A percentile compares a stretch with the other conserved stretches of the same genome.
Conservation (phyloP, 1,140 invertebrate species). For the Hylaeus volcanicus region DNA sequence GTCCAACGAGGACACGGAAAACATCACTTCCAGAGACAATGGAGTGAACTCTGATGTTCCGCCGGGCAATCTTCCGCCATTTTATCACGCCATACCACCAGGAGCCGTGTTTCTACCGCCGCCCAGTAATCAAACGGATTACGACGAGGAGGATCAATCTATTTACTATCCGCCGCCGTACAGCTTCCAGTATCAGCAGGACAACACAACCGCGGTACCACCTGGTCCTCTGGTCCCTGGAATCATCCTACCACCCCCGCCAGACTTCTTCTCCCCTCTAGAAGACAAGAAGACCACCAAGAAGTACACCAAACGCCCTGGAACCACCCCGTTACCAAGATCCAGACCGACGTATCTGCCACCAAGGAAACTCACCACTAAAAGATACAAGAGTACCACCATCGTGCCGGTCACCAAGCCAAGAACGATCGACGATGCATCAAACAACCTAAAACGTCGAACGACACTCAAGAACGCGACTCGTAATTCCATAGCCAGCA, state of each 20-base stretch:
- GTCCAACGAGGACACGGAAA: slow-evolving; percentile 72
- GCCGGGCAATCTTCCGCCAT: slow-evolving; percentile 77
- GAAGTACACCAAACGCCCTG: slow-evolving; percentile 72
- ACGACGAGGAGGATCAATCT: slow-evolving; percentile 93
- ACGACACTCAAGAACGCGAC: slow-evolving; percentile 66
- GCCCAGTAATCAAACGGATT: slow-evolving; percentile 86
- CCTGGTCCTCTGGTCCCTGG: slow-evolving; percentile 93
- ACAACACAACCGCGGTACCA: slow-evolving; percentile 88
- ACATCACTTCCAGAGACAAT: slow-evolving; percentile 45
- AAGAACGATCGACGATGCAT: slow-evolving; percentile 51
- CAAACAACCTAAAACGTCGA: slow-evolving; percentile 66
- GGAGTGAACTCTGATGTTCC: slow-evolving; percentile 46
- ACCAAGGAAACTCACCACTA: slow-evolving; percentile 74
- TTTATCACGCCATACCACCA: slow-evolving; percentile 84
- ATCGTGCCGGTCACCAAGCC: slow-evolving; percentile 53
- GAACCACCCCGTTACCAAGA: slow-evolving; percentile 74
- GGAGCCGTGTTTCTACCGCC: slow-evolving; percentile 86
- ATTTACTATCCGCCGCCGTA: slow-evolving; percentile 94
- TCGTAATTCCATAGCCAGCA: slow-evolving; percentile 70
- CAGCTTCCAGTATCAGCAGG: slow-evolving; percentile 90
- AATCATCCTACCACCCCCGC: slow-evolving; percentile 92
- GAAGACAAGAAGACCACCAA: slow-evolving; percentile 76
- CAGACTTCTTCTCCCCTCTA: slow-evolving; percentile 89
- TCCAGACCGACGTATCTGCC: slow-evolving; percentile 63
- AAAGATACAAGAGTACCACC: slow-evolving; percentile 75